These are phyloP conservation scores for Chorisops tibialis DNA, from an alignment of 2,888 invertebrate genomes.

Conservation along the genomic window DNA sequence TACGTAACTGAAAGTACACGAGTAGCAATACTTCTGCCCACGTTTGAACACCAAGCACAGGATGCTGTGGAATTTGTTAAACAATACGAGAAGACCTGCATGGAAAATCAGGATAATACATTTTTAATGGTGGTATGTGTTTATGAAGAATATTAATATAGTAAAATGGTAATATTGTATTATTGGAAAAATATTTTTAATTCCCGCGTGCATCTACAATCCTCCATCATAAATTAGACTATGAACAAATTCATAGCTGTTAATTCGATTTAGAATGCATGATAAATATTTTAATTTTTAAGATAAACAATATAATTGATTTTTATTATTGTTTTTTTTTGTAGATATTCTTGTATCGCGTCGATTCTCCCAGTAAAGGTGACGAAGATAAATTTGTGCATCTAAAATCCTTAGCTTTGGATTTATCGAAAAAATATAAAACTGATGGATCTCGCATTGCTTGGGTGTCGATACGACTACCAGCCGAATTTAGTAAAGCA, in stretches of 20 bases:
- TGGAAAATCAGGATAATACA: conserved; percentile 75
- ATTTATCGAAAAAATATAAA: conserved; percentile 63
- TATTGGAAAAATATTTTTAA: too few species aligned
- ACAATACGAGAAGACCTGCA: conserved; percentile 67
- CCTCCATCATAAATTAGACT: too few species aligned
- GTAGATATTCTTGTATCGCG: conserved; percentile 64
- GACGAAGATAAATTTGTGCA: conserved; percentile 59
- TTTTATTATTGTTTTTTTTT: conserved; percentile 27
- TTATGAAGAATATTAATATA: too few species aligned
- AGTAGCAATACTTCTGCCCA: conserved; percentile 71
- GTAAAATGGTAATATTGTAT: too few species aligned
- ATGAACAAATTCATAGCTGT: too few species aligned
- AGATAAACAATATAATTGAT: too few species aligned
- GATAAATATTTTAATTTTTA: too few species aligned
- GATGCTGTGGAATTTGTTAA: conserved; percentile 66
- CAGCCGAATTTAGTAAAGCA: conserved; percentile 43
- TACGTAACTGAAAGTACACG: conserved; percentile 93
- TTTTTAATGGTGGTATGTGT: conserved; percentile 65
- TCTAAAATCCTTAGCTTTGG: conserved; percentile 63
- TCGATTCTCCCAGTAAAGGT: conserved; percentile 63
- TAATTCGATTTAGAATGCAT: too few species aligned
- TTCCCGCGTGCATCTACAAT: too few species aligned
- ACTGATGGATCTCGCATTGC: conserved; percentile 64
- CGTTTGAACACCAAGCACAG: conserved; percentile 57
- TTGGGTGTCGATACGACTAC: conserved; percentile 68